Evolutionary conservation across 2,797 vertebrate species (phyloP).

Genomic region (Sternotherus odoratus): DNA sequence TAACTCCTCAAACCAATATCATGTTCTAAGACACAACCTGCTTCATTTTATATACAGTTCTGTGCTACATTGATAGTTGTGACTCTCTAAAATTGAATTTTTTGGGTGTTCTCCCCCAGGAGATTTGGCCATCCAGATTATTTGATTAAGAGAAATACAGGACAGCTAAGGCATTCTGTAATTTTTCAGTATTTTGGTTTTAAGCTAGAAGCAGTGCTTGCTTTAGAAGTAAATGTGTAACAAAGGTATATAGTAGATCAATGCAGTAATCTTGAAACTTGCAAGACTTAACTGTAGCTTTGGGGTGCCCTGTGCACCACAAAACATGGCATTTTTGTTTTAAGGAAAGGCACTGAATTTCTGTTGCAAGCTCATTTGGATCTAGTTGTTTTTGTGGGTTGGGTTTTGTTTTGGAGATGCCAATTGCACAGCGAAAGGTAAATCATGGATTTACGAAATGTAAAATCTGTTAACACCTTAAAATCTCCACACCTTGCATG

Average conservation of each 20-base stretch:
- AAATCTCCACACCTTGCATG: not conserved
- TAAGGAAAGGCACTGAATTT: conserved; percentile 6
- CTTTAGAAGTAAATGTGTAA: conserved; percentile 4
- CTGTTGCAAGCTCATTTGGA: conserved; percentile 19
- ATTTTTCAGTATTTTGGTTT: conserved; percentile 35
- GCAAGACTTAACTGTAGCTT: conserved; percentile 18
- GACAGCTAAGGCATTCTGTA: not conserved
- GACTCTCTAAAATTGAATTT: not conserved
- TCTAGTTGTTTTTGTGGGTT: conserved; percentile 5
- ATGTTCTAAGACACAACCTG: conserved; percentile 40
- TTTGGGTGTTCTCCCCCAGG: conserved; percentile 14
- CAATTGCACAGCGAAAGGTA: not conserved
- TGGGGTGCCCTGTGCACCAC: conserved; percentile 7
- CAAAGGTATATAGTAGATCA: conserved; percentile 7
- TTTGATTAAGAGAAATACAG: conserved; percentile 15
- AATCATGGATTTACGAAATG: not conserved
- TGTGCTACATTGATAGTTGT: conserved; percentile 47
- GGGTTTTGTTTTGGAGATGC: not conserved
- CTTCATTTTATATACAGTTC: conserved; percentile 44
- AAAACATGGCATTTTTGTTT: not conserved
- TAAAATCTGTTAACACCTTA: not conserved
- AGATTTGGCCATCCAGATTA: conserved; percentile 9
- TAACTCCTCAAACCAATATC: conserved; percentile 12
- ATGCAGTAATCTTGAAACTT: conserved; percentile 11
- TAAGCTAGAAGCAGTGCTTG: conserved; percentile 41